Percentiles rank a stretch among this genome's conserved stretches.
Conservation (phyloP, 2,113 vertebrate species). For the Nesogale talazaci region DNA sequence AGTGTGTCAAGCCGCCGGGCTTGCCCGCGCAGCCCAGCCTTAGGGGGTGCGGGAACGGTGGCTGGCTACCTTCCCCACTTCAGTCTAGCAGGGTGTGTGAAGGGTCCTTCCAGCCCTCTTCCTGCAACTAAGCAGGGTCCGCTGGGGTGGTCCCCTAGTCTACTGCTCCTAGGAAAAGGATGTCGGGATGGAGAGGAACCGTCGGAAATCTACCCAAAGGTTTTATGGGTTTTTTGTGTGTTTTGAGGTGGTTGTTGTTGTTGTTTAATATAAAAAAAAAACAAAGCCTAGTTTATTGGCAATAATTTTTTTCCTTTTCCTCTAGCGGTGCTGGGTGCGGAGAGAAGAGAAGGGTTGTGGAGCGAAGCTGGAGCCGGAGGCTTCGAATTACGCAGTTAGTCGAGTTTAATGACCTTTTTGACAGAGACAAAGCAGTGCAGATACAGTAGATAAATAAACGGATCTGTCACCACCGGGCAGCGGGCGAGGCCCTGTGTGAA, state of each 20-base stretch:
- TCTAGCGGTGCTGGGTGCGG: slow-evolving; percentile 70
- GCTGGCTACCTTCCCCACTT: background rate
- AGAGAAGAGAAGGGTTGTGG: slow-evolving; percentile 70
- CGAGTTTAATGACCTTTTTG: slow-evolving; percentile 83
- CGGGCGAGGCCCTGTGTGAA: slow-evolving; percentile 78
- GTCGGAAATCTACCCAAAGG: slow-evolving; percentile 34
- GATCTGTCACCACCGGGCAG: slow-evolving; percentile 77
- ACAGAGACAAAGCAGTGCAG: slow-evolving; percentile 78
- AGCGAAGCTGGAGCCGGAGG: slow-evolving; percentile 76
- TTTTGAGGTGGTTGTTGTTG: no score
- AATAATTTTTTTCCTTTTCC: slow-evolving; percentile 76
- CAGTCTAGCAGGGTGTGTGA: background rate
- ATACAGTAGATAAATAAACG: slow-evolving; percentile 81
- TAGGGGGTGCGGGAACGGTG: background rate
- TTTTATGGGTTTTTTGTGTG: slow-evolving; percentile 4
- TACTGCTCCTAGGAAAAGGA: background rate
- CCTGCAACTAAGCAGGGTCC: background rate
- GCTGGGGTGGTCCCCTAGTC: background rate
- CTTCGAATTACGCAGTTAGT: slow-evolving; percentile 75
- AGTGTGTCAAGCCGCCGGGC: background rate
- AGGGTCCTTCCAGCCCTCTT: background rate
- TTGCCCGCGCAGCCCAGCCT: background rate
- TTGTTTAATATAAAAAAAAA: slow-evolving; percentile 40
- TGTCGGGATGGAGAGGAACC: slow-evolving; percentile 22
- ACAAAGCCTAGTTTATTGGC: slow-evolving; percentile 71